Base-by-base conservation (phyloP, 2,797 vertebrate genomes). In the Tangara arthus region DNA sequence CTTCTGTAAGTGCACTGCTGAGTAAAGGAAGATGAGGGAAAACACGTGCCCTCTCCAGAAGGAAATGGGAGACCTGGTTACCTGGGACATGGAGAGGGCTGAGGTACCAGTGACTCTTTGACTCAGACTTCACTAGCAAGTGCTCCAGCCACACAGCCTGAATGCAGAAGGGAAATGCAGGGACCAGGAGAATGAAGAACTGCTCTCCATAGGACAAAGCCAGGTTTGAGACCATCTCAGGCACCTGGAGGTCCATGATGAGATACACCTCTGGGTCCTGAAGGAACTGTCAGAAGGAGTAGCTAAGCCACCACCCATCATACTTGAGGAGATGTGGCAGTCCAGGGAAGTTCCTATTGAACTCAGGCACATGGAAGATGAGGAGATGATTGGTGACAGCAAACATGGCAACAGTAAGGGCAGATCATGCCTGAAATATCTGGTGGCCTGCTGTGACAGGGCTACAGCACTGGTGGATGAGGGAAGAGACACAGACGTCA, bases 201-300 rank as follows among this genome's bases (percentile, higher is more conserved):
- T 49, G 28, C 14, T 35, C 9, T 13, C 35, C 28, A 16, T 1
- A 37, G 19, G 11, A 68, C 20, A 89, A 69, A 49, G 8, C 4
- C 56, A 57, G 42, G n/a, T 30, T 44, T n/a, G 21, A 76, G 49
- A 70, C 24, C 71, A 50, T 3, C 42, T n/a, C 22, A 39, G 28
- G 56, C 57, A 69, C 4, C 55, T 49, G 16, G 49, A 55, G 34
- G 13, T 39, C 46, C 23, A 52, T 37, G 22, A 17, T 20, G 32
- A 55, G 47, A n/a, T 42, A 12, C 19, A 61, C 24, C 55, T 0
- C 0, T 0, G 0, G 18, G 7, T 61, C 47, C 55, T 32, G 24
- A 60, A 15, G 39, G 26, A 75, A 35, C 22, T 17, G 41, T 23
- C 27, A 69, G 39, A 53, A 49, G 42, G 32, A 42, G 19, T 9